Evolutionary conservation across 2,888 invertebrate genomes (phyloP), one percentile per base, ranked within the genome.

Genomic region (Hylaea fasciaria): DNA sequence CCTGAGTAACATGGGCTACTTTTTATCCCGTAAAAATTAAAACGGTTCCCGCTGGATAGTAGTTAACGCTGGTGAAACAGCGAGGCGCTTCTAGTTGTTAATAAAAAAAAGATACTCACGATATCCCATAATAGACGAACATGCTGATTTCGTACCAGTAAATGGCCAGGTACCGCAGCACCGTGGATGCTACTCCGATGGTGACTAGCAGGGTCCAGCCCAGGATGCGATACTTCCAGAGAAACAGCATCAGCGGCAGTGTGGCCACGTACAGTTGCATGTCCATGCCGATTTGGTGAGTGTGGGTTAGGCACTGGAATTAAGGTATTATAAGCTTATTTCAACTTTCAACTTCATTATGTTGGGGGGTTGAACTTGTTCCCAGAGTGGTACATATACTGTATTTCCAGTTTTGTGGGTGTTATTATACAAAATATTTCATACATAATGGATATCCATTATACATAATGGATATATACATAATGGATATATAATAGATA

Each of bases 271-370:
- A 94, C 16, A 94, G 77, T 68, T 94, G 94, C 92, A 93, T 93
- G 68, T 94, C 94, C 75, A 94, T 92, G 11, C 93, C 94, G 59
- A 94, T 85, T 71, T 94, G 94, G 65, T 94, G 94, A 0, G 94
- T 94, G 76, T 94, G 93, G 7, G 93, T 93, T 2, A 94, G 80
- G 69, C 94, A 94, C 94, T 94, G 83, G 29, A 85, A 84, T 43
- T 51, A 22, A 43, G 12, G 13, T 28, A 28, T 44, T 22, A n/a
- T 0, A 12, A 37, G 37, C 4, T n/a, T 37, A 43, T 2, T 17
- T 11, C 17, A 17, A 7, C 10, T 11, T 11, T 5, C 2, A n/a
- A 3, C 1, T 1, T 5, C 10, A 10, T 1, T 37, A 32, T 7
- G 32, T 32, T 32, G 3, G 32, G 28, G 7, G 35, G 4, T 35